Evolutionary conservation across 2,888 invertebrate genomes (phyloP).

Genomic region (Melieria picta): DNA sequence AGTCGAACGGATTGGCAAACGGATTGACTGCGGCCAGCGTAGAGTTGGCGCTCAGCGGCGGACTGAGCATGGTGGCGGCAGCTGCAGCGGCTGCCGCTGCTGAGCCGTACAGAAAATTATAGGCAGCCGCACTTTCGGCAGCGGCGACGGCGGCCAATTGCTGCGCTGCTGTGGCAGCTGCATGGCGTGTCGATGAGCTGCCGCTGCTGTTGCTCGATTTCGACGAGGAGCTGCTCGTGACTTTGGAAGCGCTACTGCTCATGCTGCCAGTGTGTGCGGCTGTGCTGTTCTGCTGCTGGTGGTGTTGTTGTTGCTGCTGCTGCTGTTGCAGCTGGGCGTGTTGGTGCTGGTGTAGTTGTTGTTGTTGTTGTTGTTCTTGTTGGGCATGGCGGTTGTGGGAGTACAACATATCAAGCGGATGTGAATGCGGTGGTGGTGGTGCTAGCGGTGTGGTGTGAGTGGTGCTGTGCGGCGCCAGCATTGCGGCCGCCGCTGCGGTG

Average conservation of each 20-base stretch:
- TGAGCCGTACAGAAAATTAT: constrained; percentile 47
- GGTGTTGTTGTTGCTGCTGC: constrained; percentile 39
- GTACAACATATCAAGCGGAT: constrained; percentile 64
- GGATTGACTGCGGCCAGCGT: constrained; percentile 49
- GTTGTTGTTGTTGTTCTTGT: constrained; percentile 45
- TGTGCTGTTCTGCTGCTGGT: constrained; percentile 40
- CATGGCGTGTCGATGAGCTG: constrained; percentile 19
- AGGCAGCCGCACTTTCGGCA: constrained; percentile 59
- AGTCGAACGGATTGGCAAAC: constrained; percentile 48
- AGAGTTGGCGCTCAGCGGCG: constrained; percentile 54
- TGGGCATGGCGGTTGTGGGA: constrained; percentile 58
- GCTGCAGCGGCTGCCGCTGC: constrained; percentile 55
- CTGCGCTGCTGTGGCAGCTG: constrained; percentile 50
- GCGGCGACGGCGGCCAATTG: constrained; percentile 60
- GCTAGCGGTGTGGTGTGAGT: constrained; percentile 46
- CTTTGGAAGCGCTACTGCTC: constrained; percentile 30
- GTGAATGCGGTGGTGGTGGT: constrained; percentile 48
- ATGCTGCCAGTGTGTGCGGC: constrained; percentile 30
- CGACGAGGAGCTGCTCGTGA: constrained; percentile 30
- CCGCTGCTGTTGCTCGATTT: constrained; percentile 1
- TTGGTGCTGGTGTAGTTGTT: constrained; percentile 44
- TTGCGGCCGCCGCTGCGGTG: constrained; percentile 36
- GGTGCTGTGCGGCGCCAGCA: constrained; percentile 29
- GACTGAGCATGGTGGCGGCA: constrained; percentile 63
- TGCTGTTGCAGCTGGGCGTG: constrained; percentile 43